Evolutionary conservation across 1,140 invertebrate genomes (phyloP).

Genomic region (Venturia canescens): DNA sequence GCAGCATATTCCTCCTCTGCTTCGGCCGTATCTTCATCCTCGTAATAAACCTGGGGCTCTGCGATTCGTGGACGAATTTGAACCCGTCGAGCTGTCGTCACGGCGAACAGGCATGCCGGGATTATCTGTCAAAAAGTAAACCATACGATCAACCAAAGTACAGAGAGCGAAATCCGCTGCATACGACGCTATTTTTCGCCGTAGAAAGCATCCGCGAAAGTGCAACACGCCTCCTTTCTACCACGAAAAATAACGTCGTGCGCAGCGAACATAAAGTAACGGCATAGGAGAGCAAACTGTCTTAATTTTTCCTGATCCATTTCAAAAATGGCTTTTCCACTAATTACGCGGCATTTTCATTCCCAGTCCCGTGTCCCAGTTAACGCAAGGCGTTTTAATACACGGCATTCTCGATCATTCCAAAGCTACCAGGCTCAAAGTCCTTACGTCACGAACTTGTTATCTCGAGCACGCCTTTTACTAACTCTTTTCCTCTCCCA

Average conservation of each 20-base stretch:
- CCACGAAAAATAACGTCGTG: too few species aligned
- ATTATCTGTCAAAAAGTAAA: conserved; percentile 65
- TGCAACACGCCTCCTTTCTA: too few species aligned
- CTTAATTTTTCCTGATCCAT: not conserved
- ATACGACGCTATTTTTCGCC: too few species aligned
- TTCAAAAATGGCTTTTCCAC: not conserved
- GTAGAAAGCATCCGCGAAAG: too few species aligned
- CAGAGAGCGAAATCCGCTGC: too few species aligned
- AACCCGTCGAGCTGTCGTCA: conserved; percentile 67
- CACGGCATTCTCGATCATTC: not conserved
- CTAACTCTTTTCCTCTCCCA: not conserved
- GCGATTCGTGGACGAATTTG: conserved; percentile 67
- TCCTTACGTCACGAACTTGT: conserved; percentile 38
- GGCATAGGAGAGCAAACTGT: not conserved
- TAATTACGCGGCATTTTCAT: not conserved
- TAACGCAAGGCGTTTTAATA: not conserved
- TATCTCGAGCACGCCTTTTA: conserved; percentile 44
- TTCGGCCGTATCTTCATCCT: conserved; percentile 66
- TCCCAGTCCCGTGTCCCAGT: conserved; percentile 1
- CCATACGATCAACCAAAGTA: not conserved
- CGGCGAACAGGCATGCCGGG: conserved; percentile 67
- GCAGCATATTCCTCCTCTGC: conserved; percentile 46
- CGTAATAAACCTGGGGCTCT: conserved; percentile 71
- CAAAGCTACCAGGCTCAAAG: not conserved
- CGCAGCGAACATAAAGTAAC: too few species aligned